phyloP scores from a whole-genome alignment of 2,797 vertebrate genomes.

The Sebastes ruberrimus region DNA sequence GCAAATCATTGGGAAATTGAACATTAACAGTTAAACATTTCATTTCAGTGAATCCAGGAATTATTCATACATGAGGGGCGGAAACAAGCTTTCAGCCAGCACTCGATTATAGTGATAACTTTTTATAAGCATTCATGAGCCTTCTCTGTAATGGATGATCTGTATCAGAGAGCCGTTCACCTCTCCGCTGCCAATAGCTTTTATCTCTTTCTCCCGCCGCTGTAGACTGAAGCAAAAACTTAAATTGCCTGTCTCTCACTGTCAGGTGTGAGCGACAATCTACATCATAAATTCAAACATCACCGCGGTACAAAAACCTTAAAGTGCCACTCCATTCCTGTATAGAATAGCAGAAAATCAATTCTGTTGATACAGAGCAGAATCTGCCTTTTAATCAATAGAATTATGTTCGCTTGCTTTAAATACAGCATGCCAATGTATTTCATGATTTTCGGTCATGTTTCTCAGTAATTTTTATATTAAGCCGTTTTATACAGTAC shows the following conservation, averaged over 20 bases:
- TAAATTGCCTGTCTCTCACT: slow-evolving; percentile 56
- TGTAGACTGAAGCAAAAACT: slow-evolving; percentile 32
- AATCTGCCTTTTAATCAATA: slow-evolving; percentile 25
- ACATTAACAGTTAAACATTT: neutral
- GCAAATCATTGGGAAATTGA: slow-evolving; percentile 3
- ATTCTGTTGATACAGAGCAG: slow-evolving; percentile 24
- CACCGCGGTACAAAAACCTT: neutral
- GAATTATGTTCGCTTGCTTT: neutral
- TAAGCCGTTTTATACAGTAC: neutral
- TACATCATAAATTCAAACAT: slow-evolving; percentile 46
- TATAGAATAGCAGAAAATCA: slow-evolving; percentile 14
- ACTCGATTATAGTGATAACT: slow-evolving; percentile 42
- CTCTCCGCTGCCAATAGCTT: slow-evolving; percentile 39
- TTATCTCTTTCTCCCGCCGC: slow-evolving; percentile 52
- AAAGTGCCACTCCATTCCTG: slow-evolving; percentile 29
- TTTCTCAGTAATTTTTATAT: neutral
- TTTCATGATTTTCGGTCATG: neutral
- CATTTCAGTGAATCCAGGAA: slow-evolving; percentile 15
- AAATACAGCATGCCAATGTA: neutral
- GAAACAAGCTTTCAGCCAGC: slow-evolving; percentile 39
- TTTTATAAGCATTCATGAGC: slow-evolving; percentile 38
- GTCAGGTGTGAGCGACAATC: slow-evolving; percentile 48
- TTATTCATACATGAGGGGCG: slow-evolving; percentile 41
- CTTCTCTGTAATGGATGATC: slow-evolving; percentile 52
- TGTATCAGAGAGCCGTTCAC: slow-evolving; percentile 41